Evolutionary conservation across 2,113 vertebrate genomes (phyloP), one percentile per base, ranked within the genome.

Genomic region (Calidris pugnax): DNA sequence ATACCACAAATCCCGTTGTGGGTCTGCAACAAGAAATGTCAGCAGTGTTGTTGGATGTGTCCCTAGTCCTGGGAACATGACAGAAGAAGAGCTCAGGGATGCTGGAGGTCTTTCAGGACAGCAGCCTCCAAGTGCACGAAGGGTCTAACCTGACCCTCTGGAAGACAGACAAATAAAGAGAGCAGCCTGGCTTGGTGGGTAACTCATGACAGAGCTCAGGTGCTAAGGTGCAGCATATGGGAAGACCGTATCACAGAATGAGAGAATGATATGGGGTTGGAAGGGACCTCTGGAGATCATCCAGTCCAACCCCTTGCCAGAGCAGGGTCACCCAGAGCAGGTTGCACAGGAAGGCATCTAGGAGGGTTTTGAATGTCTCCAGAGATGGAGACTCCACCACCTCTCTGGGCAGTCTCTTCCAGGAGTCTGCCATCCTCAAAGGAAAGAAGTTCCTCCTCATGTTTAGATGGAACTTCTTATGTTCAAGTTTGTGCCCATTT

Each of bases 51-150:
- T 18, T 85, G 76, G 51, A 68, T 67, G 12, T 60, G n/a, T 55
- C 0, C n/a, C n/a, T n/a, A 0, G 5, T 59, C 26, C 47, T 56
- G 60, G 41, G 9, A 84, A 64, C 6, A 11, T 3, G 20, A 71
- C 66, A 71, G 59, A 90, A 73, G 21, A 73, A 41, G 8, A 73
- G 14, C 55, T 90, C 37, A 74, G 68, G 30, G 39, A 68, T 60
- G 28, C 4, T 69, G 7, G 13, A 50, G 28, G 50, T 55, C 22
- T 83, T 90, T 33, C 64, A 90, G 71, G 30, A 88, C 5, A 48
- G 32, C 27, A 80, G 1, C 5, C 11, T 80, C 63, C 41, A 33
- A 56, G 15, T 26, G 24, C 14, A 60, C 30, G 9, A 56, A 27
- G 8, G 35, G 26, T 45, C 45, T 57, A 72, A 37, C 2, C 2